phyloP scores from a whole-genome alignment of 2,888 invertebrate genomes.

The Tortrix viridana region DNA sequence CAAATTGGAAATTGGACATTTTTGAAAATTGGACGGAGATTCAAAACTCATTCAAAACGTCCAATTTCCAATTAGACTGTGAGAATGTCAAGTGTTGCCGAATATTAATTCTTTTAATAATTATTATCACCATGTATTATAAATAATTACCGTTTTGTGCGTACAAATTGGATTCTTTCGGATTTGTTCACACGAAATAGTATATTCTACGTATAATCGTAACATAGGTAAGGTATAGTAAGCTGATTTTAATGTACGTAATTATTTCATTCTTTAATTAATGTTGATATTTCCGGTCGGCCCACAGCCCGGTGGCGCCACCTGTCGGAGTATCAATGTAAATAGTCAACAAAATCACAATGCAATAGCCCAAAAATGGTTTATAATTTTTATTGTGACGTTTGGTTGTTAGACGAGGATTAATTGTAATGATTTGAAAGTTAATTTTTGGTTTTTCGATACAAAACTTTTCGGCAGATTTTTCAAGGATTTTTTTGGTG shows the following conservation, averaged over 20 bases:
- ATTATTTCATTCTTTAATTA: constrained; percentile 81
- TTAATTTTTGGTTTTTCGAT: constrained; percentile 62
- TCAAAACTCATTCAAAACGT: constrained; percentile 49
- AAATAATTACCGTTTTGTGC: constrained; percentile 67
- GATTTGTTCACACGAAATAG: constrained; percentile 59
- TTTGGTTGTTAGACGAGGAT: constrained; percentile 60
- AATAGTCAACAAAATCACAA: constrained; percentile 70
- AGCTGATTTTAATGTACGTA: constrained; percentile 82
- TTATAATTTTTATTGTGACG: constrained; percentile 67
- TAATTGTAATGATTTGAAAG: constrained; percentile 54
- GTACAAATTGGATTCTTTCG: constrained; percentile 49
- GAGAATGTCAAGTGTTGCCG: constrained; percentile 84
- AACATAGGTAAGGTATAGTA: constrained; percentile 80
- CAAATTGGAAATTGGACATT: constrained; percentile 50
- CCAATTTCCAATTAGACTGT: constrained; percentile 53
- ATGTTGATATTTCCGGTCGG: constrained; percentile 60
- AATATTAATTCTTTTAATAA: constrained; percentile 82
- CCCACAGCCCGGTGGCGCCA: constrained; percentile 15
- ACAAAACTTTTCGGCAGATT: constrained; percentile 76
- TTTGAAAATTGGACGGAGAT: background rate
- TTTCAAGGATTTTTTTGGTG: constrained; percentile 65
- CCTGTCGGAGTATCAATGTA: constrained; percentile 61
- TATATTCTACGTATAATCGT: constrained; percentile 72
- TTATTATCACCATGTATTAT: constrained; percentile 81
- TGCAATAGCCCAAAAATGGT: constrained; percentile 83